These are phyloP conservation scores for Drosophila mimica DNA, from an alignment of 2,888 invertebrate species.

Conservation along the genomic window DNA sequence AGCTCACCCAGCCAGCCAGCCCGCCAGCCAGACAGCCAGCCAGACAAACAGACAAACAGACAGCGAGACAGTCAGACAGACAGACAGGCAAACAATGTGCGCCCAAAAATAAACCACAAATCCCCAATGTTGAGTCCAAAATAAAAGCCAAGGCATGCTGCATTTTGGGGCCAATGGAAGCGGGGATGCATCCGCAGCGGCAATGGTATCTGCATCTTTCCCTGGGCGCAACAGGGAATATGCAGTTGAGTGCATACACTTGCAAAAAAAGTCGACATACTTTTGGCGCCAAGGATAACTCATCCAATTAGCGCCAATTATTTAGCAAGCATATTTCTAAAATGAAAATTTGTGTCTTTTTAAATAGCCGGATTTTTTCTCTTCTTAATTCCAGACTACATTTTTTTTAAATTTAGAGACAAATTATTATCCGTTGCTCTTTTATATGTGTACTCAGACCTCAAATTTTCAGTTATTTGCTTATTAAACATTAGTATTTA, in stretches of 20 bases:
- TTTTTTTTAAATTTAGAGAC: not conserved
- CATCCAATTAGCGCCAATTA: not conserved
- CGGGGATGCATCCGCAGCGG: constrained; percentile 15
- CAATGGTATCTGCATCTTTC: constrained; percentile 1
- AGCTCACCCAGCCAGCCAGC: constrained; percentile 35
- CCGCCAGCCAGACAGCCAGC: not conserved
- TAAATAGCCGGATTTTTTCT: not conserved
- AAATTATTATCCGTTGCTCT: no score
- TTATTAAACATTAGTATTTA: no score
- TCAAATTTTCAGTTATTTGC: no score
- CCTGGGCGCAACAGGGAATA: not conserved
- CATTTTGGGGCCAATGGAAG: constrained; percentile 9
- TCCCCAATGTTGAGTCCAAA: constrained; percentile 70
- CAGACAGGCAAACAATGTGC: constrained; percentile 1
- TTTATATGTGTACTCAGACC: no score
- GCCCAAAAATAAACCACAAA: constrained; percentile 74
- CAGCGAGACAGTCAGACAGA: not conserved
- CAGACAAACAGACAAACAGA: not conserved
- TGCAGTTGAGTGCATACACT: constrained; percentile 1
- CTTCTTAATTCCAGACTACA: not conserved
- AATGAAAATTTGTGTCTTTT: not conserved
- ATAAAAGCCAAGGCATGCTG: constrained; percentile 32
- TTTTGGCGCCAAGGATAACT: not conserved
- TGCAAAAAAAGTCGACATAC: not conserved
- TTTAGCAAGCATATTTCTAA: not conserved